phyloP scores from a whole-genome alignment of 2,113 vertebrate species.

The Pseudolaguvia tuberculata region DNA sequence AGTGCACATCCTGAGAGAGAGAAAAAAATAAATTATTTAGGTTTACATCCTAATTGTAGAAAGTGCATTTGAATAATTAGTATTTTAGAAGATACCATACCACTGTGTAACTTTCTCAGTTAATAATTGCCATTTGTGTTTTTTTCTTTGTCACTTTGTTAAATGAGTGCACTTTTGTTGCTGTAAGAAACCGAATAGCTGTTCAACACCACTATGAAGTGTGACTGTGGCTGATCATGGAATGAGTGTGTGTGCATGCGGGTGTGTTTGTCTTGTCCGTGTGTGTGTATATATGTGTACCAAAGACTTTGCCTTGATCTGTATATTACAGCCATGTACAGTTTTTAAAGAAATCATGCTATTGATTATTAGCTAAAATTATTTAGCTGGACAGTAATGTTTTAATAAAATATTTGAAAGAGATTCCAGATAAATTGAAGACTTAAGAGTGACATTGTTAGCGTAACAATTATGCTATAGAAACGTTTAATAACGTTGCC shows the following conservation, averaged over 20 bases:
- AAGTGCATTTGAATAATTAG: constrained; percentile 18
- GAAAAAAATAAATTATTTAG: constrained; percentile 38
- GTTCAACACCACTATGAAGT: constrained; percentile 54
- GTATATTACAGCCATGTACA: constrained; percentile 78
- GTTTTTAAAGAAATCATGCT: constrained; percentile 73
- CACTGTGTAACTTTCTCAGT: constrained; percentile 35
- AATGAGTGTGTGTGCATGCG: constrained; percentile 7
- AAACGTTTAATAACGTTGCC: no score
- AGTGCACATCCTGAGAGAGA: constrained; percentile 59
- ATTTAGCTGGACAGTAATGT: constrained; percentile 72
- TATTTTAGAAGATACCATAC: constrained; percentile 37
- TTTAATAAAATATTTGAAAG: constrained; percentile 71
- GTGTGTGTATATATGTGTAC: constrained; percentile 73
- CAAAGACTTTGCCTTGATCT: constrained; percentile 77
- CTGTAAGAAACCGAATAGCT: constrained; percentile 49
- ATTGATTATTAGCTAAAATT: constrained; percentile 68
- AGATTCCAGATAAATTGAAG: no score
- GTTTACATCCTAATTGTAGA: constrained; percentile 39
- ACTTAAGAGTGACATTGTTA: no score
- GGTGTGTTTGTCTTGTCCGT: constrained; percentile 33
- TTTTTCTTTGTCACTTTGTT: constrained; percentile 13
- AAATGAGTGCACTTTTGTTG: constrained; percentile 41
- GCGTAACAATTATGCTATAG: no score
- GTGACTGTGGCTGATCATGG: no score
- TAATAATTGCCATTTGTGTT: constrained; percentile 31